Evolutionary conservation across 2,888 invertebrate genomes (phyloP), one percentile per base, ranked within the genome.

Genomic region (Halocaridina rubra): DNA sequence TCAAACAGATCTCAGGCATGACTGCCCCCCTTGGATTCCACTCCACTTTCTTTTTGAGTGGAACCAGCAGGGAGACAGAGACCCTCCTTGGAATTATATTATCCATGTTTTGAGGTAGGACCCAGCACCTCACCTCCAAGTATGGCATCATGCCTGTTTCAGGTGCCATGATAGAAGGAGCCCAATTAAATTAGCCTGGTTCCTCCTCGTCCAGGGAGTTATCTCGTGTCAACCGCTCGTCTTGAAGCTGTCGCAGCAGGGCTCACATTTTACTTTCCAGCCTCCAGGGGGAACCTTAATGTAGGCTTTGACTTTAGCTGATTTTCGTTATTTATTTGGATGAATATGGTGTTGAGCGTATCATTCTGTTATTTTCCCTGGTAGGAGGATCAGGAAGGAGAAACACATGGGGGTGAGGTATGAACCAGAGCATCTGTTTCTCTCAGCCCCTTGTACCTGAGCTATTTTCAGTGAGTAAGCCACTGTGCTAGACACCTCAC

Each of bases 351-450:
- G 85, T 84, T 87, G 85, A 87, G 87, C 87, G 76, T 67, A 76
- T 85, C 85, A 84, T 87, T 85, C 82, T 87, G 87, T 87, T 87
- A 87, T 87, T 85, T 84, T 87, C 84, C 81, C 81, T 84, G 87
- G 84, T 87, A 87, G 87, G 87, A 87, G 87, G 85, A 85, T 87
- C 85, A 87, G 87, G 87, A 87, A 82, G 85, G 85, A 84, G 87
- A 85, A 85, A 85, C 87, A 78, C 87, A 82, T 87, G 87, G 87
- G 85, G 87, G 87, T 85, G 87, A 87, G 87, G 87, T 87, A 87
- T 87, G 87, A 87, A 85, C 79, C 87, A 79, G 78, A 81, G 85
- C 85, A 81, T 78, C 86, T 84, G 84, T 86, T 84, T 87, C 85
- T 85, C 81, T 85, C 85, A 87, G 85, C 87, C 87, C 85, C 85